Evolutionary conservation across 2,888 invertebrate species (phyloP).

Genomic region (Nesidiocoris tenuis): DNA sequence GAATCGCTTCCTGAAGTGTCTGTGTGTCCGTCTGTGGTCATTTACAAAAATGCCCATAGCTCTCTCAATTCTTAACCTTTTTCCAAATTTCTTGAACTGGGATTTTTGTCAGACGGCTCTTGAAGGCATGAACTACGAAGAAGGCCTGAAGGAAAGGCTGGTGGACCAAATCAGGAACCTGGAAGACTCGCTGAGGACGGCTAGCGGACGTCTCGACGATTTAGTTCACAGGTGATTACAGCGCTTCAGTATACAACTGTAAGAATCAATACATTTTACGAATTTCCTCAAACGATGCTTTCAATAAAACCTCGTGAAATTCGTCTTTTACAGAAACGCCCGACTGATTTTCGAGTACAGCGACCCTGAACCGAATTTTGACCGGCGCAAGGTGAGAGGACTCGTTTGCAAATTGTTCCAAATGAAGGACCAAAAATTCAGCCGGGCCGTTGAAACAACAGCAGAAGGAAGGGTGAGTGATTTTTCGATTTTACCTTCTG

Average conservation of each 20-base stretch:
- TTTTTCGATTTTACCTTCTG: constrained; percentile 17
- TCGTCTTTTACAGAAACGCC: constrained; percentile 56
- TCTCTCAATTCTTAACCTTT: neutral
- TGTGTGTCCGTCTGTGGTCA: too few relatives aligned
- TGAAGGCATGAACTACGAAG: constrained; percentile 56
- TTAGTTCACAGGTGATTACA: constrained; percentile 49
- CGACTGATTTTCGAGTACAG: constrained; percentile 69
- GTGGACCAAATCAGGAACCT: constrained; percentile 45
- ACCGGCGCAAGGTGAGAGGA: constrained; percentile 68
- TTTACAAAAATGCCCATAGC: too few relatives aligned
- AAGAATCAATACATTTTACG: constrained; percentile 3
- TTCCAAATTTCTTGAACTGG: neutral
- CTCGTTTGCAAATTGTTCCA: constrained; percentile 76
- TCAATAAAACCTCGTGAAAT: too few relatives aligned
- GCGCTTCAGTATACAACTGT: constrained; percentile 6
- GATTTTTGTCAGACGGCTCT: constrained; percentile 57
- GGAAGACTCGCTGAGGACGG: constrained; percentile 57
- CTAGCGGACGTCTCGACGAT: constrained; percentile 51
- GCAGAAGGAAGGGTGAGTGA: constrained; percentile 76
- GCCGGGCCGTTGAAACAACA: constrained; percentile 79
- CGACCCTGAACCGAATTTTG: constrained; percentile 75
- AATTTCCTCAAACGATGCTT: too few relatives aligned
- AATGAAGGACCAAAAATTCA: constrained; percentile 67
- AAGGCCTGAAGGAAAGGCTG: constrained; percentile 49
- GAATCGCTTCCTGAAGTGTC: too few relatives aligned